These are phyloP conservation scores for Galeopterus variegatus DNA, from an alignment of 2,113 vertebrate species.

Conservation along the genomic window DNA sequence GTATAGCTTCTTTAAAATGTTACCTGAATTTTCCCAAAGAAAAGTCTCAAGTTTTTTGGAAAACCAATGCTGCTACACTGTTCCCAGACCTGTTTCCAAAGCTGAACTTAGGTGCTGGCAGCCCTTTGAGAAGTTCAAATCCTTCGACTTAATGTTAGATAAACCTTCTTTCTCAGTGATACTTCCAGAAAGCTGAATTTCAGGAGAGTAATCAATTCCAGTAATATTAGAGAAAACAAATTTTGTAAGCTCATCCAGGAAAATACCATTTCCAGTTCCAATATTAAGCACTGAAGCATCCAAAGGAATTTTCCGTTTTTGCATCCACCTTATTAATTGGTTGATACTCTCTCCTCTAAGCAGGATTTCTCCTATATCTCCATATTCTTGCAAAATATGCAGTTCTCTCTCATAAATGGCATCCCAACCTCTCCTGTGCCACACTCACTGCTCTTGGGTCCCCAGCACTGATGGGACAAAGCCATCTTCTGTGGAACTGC, in stretches of 20 bases:
- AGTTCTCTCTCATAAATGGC: conserved; percentile 94
- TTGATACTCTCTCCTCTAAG: conserved; percentile 97
- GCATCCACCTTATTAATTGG: conserved; percentile 94
- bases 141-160: conserved; percentile 92
- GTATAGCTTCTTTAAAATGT: too few species aligned
- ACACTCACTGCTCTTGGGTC: conserved; percentile 88
- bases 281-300: conserved; percentile 95
- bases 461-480: conserved; percentile 88
- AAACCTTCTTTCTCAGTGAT: conserved; percentile 92
- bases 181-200: conserved; percentile 93
- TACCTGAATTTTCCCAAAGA: too few species aligned
- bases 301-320: conserved; percentile 89
- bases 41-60: too few species aligned
- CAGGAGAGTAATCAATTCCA: conserved; percentile 96
- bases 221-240: conserved; percentile 93
- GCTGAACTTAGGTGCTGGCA: too few species aligned
- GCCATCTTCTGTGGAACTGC: neutral
- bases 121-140: too few species aligned
- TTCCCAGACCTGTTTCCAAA: too few species aligned
- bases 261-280: conserved; percentile 97
- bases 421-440: conserved; percentile 91
- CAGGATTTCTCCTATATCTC: conserved; percentile 97
- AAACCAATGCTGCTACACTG: too few species aligned
- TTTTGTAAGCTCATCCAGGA: conserved; percentile 96
- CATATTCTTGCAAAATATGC: conserved; percentile 93